Conservation (phyloP, 2,113 vertebrate species). For the Perccottus glenii region DNA sequence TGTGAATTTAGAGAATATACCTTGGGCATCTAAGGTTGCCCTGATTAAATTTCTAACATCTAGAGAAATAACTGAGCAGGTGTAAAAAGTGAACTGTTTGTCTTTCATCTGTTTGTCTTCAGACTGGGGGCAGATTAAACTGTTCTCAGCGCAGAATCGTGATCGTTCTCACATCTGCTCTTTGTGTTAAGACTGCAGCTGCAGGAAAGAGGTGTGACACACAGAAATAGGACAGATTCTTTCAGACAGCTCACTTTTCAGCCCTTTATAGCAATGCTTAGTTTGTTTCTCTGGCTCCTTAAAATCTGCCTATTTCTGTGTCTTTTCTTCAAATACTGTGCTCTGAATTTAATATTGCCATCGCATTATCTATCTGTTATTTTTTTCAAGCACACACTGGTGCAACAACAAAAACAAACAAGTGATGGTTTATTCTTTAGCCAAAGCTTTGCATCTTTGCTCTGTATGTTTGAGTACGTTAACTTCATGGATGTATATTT, state of each 20-base stretch:
- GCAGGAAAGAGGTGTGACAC: constrained; percentile 21
- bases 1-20: too few species aligned
- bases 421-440: constrained; percentile 15
- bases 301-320: not conserved
- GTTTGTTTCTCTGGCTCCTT: constrained; percentile 11
- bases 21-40: too few species aligned
- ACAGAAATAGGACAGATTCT: constrained; percentile 33
- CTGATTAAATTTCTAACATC: too few species aligned
- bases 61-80: too few species aligned
- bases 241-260: constrained; percentile 22
- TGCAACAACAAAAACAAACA: not conserved
- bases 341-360: constrained; percentile 2
- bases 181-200: constrained; percentile 22
- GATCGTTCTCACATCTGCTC: constrained; percentile 17
- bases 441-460: not conserved
- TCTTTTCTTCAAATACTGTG: not conserved
- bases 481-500: not conserved
- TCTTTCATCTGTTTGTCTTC: not conserved
- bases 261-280: constrained; percentile 17
- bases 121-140: constrained; percentile 1
- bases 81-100: too few species aligned
- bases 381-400: not conserved
- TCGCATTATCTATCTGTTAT: not conserved
- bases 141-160: constrained; percentile 1
- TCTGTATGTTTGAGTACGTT: constrained; percentile 6